Base-by-base conservation (phyloP, 2,113 vertebrate genomes). In the Melanerpes formicivorus region DNA sequence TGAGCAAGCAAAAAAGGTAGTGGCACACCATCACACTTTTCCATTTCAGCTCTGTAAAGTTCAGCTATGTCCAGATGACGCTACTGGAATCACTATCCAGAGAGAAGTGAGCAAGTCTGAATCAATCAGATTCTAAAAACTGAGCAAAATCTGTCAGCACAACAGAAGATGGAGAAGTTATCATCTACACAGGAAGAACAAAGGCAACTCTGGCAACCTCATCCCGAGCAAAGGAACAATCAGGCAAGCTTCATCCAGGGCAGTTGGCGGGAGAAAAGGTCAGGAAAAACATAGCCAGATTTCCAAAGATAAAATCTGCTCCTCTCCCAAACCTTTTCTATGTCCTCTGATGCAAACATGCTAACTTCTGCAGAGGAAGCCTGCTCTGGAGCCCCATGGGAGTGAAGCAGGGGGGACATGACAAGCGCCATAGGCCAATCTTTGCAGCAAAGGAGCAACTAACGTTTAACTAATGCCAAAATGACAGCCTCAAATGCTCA, bases 371-470 rank as follows among this genome's bases (percentile, higher is more conserved):
- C 30, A 54, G 65, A 80, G 52, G 32, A 18, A 90, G 18, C 65
- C 32, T 50, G 59, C 59, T 25, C 44, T 30, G 63, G 23, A 65
- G 74, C 19, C 62, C 48, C 16, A 27, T 0, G 3, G 75, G 62
- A 79, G 60, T 1, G 48, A 50, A 4, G 50, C 60, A 22, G 2
- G 9, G 23, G 18, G 14, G 9, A 46, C 66, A 22, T 23, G n/a
- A 63, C 48, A 58, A 83, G 25, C 37, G 58, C 22, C 82, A 94
- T 3, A 74, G 85, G 85, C 37, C 81, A 67, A 67, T 74, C 54
- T 75, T 54, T 75, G 65, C 64, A 72, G 87, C 58, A 75, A 91
- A 90, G 94, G 82, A 92, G 62, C 85, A 92, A 34, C 81, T 40
- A 37, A 18, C 2, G 11, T 58, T 71, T 69, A 66, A 79, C 55